Conservation (phyloP, 2,113 vertebrate genomes). For the Phyllostomus hastatus region DNA sequence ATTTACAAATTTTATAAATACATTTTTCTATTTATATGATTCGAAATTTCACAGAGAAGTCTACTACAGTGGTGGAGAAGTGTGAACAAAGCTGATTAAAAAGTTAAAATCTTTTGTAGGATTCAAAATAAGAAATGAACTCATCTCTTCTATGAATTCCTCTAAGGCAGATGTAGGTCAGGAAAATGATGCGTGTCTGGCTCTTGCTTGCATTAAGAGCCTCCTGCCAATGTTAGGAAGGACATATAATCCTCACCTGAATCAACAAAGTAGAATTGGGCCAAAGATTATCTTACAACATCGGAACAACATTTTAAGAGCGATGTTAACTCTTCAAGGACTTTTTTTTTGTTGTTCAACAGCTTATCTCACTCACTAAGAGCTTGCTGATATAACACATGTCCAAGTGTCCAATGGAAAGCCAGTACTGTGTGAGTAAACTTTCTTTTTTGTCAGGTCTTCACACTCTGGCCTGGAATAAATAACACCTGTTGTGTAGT, state of each 20-base stretch:
- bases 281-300: not conserved
- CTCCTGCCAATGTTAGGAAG: not conserved
- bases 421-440: not conserved
- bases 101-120: not conserved
- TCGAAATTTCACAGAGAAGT: not conserved
- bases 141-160: not conserved
- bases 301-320: conserved; percentile 7
- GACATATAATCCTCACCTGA: not conserved
- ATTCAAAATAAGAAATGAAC: not conserved
- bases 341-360: not conserved
- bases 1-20: not conserved
- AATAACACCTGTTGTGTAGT: not conserved
- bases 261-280: not conserved
- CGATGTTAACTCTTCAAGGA: not conserved
- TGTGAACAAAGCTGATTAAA: not conserved
- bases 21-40: not conserved
- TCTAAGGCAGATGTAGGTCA: not conserved
- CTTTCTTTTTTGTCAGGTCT: not conserved
- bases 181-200: not conserved
- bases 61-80: not conserved
- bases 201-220: not conserved
- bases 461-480: not conserved
- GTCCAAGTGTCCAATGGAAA: not conserved
- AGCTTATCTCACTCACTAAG: not conserved
- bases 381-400: not conserved